phyloP scores from a whole-genome alignment of 30 jellyfish, hydroid and myxozoan species.

The Sanderia malayensis region DNA sequence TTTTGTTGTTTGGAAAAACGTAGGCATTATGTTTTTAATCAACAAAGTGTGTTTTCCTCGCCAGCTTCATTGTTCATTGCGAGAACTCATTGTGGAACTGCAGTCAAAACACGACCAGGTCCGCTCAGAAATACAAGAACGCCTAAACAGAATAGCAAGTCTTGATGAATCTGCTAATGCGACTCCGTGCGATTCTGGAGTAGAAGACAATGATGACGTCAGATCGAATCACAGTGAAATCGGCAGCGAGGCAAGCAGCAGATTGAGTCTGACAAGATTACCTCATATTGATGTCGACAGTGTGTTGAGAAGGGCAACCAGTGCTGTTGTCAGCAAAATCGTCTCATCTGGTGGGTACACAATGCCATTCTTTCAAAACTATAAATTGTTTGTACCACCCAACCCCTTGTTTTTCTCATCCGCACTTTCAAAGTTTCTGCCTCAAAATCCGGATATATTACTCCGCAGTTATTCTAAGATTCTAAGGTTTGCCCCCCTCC shows the following conservation, averaged over 20 bases:
- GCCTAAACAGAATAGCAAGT: slow-evolving; percentile 39
- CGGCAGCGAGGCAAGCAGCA: slow-evolving; percentile 72
- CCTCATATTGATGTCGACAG: slow-evolving; percentile 73
- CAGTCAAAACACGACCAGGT: slow-evolving; percentile 54
- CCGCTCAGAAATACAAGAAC: slow-evolving; percentile 73
- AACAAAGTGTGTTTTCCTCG: no score
- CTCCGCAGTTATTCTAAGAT: no score
- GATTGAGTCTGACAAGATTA: slow-evolving; percentile 55
- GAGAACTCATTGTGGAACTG: slow-evolving; percentile 33
- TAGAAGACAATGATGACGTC: slow-evolving; percentile 74
- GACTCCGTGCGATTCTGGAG: slow-evolving; percentile 65
- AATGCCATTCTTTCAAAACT: no score
- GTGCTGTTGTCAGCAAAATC: slow-evolving; percentile 62
- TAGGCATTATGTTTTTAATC: no score
- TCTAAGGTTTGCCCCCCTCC: no score
- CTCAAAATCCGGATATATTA: no score
- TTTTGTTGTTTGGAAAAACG: no score
- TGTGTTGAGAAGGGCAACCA: slow-evolving; percentile 71
- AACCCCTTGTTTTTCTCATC: no score
- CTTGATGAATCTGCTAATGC: slow-evolving; percentile 17
- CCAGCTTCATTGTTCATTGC: slow-evolving; percentile 23
- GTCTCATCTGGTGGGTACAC: slow-evolving; percentile 66
- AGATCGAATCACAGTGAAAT: slow-evolving; percentile 61
- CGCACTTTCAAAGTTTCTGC: no score
- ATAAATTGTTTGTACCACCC: no score